Conservation (phyloP, 2,113 vertebrate genomes). For the Aplodontia rufa region DNA sequence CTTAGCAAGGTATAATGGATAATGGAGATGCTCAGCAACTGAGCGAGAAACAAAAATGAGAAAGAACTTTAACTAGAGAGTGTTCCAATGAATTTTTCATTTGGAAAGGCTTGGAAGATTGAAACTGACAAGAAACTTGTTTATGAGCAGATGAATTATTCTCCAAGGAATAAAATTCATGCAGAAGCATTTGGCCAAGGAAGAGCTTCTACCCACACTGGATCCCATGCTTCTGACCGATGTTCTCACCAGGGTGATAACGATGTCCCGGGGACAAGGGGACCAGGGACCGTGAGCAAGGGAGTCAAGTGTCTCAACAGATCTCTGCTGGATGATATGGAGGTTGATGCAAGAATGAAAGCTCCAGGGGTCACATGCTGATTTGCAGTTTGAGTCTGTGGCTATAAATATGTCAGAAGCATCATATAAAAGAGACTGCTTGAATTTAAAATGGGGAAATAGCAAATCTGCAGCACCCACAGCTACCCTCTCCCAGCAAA, state of each 20-base stretch:
- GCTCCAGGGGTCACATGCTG: not conserved
- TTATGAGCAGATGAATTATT: not conserved
- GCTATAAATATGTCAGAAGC: not conserved
- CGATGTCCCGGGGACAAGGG: too few species aligned
- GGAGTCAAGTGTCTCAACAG: not conserved
- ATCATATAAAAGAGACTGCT: not conserved
- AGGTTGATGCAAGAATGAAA: not conserved
- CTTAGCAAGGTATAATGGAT: constrained; percentile 42
- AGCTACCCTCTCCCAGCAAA: not conserved
- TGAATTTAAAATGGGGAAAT: not conserved
- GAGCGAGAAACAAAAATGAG: not conserved
- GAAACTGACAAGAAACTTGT: too few species aligned
- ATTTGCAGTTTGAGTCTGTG: not conserved
- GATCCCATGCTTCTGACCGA: not conserved
- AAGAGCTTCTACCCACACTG: not conserved
- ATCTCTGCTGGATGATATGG: not conserved
- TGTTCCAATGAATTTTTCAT: not conserved
- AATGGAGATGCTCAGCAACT: constrained; percentile 26
- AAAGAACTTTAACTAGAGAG: not conserved
- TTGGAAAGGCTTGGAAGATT: not conserved
- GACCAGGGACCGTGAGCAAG: not conserved
- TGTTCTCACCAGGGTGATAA: not conserved
- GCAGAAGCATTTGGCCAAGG: not conserved
- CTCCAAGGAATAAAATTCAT: not conserved
- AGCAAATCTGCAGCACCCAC: not conserved